phyloP scores from a whole-genome alignment of 2,888 invertebrate species.

The Cacoxenus indagator region DNA sequence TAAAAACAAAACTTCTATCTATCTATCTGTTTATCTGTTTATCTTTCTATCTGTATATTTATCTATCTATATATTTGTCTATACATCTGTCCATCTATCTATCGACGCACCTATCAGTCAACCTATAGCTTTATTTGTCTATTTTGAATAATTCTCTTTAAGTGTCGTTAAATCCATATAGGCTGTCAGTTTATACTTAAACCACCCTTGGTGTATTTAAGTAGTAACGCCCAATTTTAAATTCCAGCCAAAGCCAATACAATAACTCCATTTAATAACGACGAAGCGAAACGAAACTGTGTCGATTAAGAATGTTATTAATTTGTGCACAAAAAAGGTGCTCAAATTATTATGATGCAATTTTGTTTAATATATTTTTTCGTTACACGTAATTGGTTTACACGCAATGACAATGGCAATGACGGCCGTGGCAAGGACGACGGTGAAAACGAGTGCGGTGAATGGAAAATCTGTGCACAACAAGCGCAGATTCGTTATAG shows the following conservation, averaged over 20 bases:
- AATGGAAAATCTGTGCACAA: background rate
- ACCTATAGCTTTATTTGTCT: no score
- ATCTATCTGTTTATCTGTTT: no score
- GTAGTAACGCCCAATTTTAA: background rate
- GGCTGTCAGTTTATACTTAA: no score
- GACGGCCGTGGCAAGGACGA: background rate
- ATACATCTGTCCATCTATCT: no score
- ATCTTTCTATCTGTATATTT: no score
- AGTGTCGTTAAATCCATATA: no score
- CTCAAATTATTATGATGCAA: background rate
- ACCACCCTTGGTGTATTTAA: no score
- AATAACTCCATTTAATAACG: conserved; percentile 14
- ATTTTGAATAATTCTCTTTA: no score
- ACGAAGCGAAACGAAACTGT: background rate
- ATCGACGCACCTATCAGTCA: no score
- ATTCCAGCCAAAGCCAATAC: background rate
- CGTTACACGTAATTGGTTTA: conserved; percentile 11
- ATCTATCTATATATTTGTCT: no score
- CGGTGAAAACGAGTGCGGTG: background rate
- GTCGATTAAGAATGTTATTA: conserved; percentile 15
- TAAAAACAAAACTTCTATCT: no score
- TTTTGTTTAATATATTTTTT: background rate
- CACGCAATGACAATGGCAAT: background rate
- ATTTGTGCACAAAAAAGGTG: background rate
- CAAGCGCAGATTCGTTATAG: background rate